Conservation (phyloP, 2,888 invertebrate genomes). For the Eupithecia subfuscata region DNA sequence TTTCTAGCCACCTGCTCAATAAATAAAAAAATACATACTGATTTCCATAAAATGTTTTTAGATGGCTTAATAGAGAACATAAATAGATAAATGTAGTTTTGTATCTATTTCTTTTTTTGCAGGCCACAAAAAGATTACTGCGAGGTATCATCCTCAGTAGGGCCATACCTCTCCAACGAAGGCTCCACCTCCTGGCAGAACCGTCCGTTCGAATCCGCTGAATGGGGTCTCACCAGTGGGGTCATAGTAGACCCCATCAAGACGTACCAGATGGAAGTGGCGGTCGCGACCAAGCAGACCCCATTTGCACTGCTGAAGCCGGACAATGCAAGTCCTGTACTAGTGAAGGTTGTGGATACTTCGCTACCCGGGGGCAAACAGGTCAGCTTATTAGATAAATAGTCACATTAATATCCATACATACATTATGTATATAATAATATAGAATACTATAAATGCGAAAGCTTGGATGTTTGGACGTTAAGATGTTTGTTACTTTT, state of each 20-base stretch:
- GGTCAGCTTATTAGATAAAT: constrained; percentile 52
- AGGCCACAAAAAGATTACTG: constrained; percentile 65
- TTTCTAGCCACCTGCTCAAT: too few relatives aligned
- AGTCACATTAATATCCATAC: too few relatives aligned
- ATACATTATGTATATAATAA: too few relatives aligned
- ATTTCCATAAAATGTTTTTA: too few relatives aligned
- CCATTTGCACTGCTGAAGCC: constrained; percentile 89
- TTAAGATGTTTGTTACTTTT: too few relatives aligned
- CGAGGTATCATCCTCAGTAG: constrained; percentile 73
- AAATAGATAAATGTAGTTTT: neutral
- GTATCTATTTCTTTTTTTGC: constrained; percentile 24
- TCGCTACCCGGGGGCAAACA: constrained; percentile 78
- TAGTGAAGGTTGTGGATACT: constrained; percentile 87
- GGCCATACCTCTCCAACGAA: constrained; percentile 58
- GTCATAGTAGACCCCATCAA: constrained; percentile 88
- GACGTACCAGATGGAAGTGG: constrained; percentile 88
- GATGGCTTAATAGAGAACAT: too few relatives aligned
- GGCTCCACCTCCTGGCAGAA: constrained; percentile 38
- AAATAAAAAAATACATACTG: too few relatives aligned
- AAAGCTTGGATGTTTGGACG: too few relatives aligned
- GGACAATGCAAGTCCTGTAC: constrained; percentile 86
- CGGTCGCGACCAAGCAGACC: constrained; percentile 85
- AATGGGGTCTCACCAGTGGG: constrained; percentile 66
- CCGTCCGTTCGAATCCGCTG: constrained; percentile 48
- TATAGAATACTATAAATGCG: too few relatives aligned